Evolutionary conservation across 2,888 invertebrate species (phyloP).

Genomic region (Thera britannica): DNA sequence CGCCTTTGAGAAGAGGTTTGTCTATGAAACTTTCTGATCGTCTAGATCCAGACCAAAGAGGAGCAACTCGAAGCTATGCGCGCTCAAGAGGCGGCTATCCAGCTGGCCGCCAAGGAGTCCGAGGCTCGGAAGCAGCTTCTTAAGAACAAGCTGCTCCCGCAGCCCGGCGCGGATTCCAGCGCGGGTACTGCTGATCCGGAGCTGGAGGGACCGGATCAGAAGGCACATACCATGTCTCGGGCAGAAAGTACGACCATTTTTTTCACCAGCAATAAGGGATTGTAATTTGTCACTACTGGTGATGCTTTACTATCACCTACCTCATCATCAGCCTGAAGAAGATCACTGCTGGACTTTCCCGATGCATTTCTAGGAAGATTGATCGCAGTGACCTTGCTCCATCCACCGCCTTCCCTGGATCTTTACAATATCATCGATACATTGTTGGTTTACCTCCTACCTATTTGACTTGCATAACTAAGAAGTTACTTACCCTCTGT

Average conservation of each 20-base stretch:
- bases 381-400: too few species aligned
- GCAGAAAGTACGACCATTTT: constrained; percentile 63
- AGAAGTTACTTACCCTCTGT: too few species aligned
- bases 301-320: too few species aligned
- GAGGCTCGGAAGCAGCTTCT: constrained; percentile 82
- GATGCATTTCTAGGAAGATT: too few species aligned
- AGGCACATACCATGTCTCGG: constrained; percentile 70
- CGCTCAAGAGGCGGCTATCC: constrained; percentile 83
- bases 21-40: neutral
- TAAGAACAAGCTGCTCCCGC: constrained; percentile 69
- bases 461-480: too few species aligned
- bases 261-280: neutral
- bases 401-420: too few species aligned
- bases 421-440: too few species aligned
- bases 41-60: constrained; percentile 68
- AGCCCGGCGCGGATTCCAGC: constrained; percentile 69
- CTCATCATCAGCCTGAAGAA: too few species aligned
- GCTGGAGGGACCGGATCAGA: constrained; percentile 82
- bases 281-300: too few species aligned
- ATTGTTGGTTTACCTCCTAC: too few species aligned
- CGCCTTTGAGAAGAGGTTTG: too few species aligned
- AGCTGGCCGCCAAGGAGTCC: constrained; percentile 83
- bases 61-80: constrained; percentile 66
- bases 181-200: constrained; percentile 72
- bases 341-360: too few species aligned